Evolutionary conservation across 2,797 vertebrate species (phyloP).

Genomic region (Neosalanx taihuensis): DNA sequence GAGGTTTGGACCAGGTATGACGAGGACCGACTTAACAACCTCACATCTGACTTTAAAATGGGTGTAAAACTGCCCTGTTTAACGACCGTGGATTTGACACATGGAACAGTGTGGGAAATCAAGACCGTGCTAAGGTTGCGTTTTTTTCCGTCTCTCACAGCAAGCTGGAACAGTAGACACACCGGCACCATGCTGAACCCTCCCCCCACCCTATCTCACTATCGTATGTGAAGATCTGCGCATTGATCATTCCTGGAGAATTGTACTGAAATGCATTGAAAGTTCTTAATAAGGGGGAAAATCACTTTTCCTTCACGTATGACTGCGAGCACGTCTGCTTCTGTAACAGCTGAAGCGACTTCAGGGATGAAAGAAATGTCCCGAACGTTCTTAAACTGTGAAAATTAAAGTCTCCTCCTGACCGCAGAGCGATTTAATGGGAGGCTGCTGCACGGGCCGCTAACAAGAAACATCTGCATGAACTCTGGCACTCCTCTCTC

Average conservation of each 20-base stretch:
- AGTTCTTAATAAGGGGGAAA: neutral
- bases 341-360: conserved; percentile 34
- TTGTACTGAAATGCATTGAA: neutral
- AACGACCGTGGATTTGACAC: conserved; percentile 54
- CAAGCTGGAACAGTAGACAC: conserved; percentile 60
- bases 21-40: conserved; percentile 8
- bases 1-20: conserved; percentile 20
- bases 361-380: conserved; percentile 7
- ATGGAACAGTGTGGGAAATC: conserved; percentile 60
- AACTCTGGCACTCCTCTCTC: conserved; percentile 27
- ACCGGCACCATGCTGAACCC: conserved; percentile 50
- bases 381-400: conserved; percentile 41
- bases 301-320: no score
- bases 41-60: conserved; percentile 32
- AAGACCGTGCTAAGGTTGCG: conserved; percentile 1
- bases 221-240: conserved; percentile 36
- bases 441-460: conserved; percentile 41
- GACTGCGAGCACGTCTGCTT: neutral
- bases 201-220: conserved; percentile 37
- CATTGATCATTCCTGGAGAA: conserved; percentile 1
- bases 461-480: conserved; percentile 72
- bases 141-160: conserved; percentile 23
- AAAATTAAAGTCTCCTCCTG: conserved; percentile 52
- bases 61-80: conserved; percentile 48
- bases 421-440: conserved; percentile 57